Percentiles rank a stretch among this genome's conserved stretches.
These are phyloP conservation scores for Blennius ocellaris DNA, from an alignment of 2,113 vertebrate species.

Conservation along the genomic window DNA sequence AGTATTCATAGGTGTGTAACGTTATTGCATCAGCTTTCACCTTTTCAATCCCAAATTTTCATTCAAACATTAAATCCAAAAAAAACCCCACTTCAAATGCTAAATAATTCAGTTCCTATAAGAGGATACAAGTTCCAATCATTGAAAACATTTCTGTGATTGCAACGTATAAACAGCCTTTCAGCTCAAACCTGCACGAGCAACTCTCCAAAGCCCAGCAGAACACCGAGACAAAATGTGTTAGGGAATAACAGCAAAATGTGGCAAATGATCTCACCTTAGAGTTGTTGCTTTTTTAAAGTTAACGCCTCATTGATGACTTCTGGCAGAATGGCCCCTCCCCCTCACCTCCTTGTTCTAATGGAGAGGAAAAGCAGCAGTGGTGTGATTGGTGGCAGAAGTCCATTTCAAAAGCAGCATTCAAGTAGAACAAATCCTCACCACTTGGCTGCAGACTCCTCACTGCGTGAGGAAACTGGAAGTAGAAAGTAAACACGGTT, in stretches of 20 bases:
- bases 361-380: slow-evolving; percentile 31
- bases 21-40: background rate
- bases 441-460: no score
- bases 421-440: no score
- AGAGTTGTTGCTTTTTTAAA: slow-evolving; percentile 34
- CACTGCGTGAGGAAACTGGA: no score
- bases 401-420: no score
- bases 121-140: background rate
- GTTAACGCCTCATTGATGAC: slow-evolving; percentile 36
- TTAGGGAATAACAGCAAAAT: slow-evolving; percentile 24
- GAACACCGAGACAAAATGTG: slow-evolving; percentile 3
- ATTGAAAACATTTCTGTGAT: background rate
- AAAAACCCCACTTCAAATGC: background rate
- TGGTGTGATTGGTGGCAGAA: background rate
- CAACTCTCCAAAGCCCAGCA: background rate
- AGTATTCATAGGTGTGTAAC: background rate
- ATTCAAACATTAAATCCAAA: background rate
- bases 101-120: background rate
- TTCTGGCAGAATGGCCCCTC: slow-evolving; percentile 26
- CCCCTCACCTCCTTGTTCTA: slow-evolving; percentile 30
- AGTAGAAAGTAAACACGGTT: no score
- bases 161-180: no score
- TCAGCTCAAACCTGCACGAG: background rate
- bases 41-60: background rate
- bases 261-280: slow-evolving; percentile 53